Evolutionary conservation across 92 coral and sea anemone genomes (phyloP).

Genomic region (Parazoanthus darwini): DNA sequence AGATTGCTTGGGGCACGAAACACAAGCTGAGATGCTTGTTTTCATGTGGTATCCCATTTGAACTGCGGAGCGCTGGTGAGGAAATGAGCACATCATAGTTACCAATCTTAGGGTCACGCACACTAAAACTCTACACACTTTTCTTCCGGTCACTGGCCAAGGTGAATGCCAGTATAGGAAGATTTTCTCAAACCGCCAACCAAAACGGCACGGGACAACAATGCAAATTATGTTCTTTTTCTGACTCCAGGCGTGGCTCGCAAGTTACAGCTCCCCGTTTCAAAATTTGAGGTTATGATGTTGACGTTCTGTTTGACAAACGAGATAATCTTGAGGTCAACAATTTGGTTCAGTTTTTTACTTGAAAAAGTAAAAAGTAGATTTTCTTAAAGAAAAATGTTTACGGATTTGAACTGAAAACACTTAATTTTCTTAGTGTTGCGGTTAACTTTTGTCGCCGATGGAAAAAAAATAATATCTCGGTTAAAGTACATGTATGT

Average conservation of each 20-base stretch:
- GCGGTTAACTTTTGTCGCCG: neutral
- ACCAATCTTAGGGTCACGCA: neutral
- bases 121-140: neutral
- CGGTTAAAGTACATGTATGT: neutral
- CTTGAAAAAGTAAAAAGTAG: neutral
- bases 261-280: too few species aligned
- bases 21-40: conserved; percentile 13
- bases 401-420: neutral
- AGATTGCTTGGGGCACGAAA: neutral
- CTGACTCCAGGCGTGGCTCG: neutral
- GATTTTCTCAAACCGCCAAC: neutral
- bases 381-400: neutral
- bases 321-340: neutral
- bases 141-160: conserved; percentile 33
- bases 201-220: neutral
- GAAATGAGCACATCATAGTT: neutral
- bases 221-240: neutral
- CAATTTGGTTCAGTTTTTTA: neutral
- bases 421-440: neutral
- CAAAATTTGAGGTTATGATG: neutral
- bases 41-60: conserved; percentile 28
- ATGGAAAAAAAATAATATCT: too few species aligned
- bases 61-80: neutral
- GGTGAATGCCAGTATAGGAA: conserved; percentile 5
- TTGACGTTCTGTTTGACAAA: too few species aligned